phyloP scores from a whole-genome alignment of 2,113 vertebrate species.

The Chaenogobius annularis region DNA sequence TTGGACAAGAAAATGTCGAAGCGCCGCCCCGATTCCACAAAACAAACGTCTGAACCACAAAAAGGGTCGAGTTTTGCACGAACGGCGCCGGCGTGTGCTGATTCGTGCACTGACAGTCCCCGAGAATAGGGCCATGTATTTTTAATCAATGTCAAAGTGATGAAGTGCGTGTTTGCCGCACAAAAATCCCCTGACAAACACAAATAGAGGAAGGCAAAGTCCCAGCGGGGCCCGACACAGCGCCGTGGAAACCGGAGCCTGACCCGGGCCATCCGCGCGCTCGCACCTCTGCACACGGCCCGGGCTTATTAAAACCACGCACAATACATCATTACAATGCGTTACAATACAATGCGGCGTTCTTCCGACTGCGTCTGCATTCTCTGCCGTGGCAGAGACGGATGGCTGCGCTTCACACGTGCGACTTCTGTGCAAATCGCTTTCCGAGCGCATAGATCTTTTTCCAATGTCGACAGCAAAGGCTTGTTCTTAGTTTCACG shows the following conservation, averaged over 20 bases:
- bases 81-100: conserved; percentile 56
- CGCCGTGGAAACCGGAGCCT: conserved; percentile 20
- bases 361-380: neutral
- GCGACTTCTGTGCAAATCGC: neutral
- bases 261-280: conserved; percentile 17
- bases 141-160: conserved; percentile 78
- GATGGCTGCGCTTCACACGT: neutral
- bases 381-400: neutral
- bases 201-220: conserved; percentile 66
- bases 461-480: neutral
- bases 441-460: neutral
- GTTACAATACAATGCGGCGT: conserved; percentile 5
- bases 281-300: neutral
- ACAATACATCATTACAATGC: conserved; percentile 14
- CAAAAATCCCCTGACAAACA: conserved; percentile 71
- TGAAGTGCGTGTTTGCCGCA: conserved; percentile 71
- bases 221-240: conserved; percentile 39
- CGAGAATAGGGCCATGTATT: conserved; percentile 72
- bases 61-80: conserved; percentile 31
- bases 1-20: neutral
- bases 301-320: neutral
- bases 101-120: conserved; percentile 70
- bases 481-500: neutral
- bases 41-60: neutral
- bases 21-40: neutral